Evolutionary conservation across 2,797 vertebrate genomes (phyloP).

Genomic region (Natrix natrix): DNA sequence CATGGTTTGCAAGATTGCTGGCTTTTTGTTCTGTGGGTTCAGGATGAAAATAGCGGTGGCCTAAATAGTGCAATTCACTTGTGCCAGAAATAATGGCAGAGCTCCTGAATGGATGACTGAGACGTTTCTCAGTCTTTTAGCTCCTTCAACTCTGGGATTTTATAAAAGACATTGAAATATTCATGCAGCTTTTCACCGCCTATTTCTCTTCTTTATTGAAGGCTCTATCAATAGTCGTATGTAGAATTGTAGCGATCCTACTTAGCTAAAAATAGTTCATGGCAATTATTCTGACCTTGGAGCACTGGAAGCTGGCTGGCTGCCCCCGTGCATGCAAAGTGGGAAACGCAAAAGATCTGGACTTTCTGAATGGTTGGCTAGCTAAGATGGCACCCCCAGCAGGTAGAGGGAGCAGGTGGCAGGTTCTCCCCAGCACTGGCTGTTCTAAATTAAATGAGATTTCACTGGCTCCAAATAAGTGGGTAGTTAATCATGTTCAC

Average conservation of each 20-base stretch:
- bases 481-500: conserved; percentile 51
- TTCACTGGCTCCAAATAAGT: conserved; percentile 50
- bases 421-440: conserved; percentile 36
- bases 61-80: background rate
- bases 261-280: conserved; percentile 26
- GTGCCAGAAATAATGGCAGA: background rate
- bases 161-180: conserved; percentile 23
- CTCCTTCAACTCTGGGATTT: background rate
- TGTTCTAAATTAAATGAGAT: conserved; percentile 55
- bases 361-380: fast-evolving
- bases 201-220: conserved; percentile 6
- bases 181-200: background rate
- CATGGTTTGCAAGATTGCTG: background rate
- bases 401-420: conserved; percentile 56
- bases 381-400: conserved; percentile 27
- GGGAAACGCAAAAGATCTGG: background rate
- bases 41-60: background rate
- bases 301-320: conserved; percentile 10
- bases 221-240: conserved; percentile 33
- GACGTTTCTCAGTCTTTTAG: background rate
- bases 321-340: background rate
- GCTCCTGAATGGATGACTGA: background rate
- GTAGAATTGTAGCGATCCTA: conserved; percentile 21
- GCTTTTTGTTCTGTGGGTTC: background rate
- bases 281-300: conserved; percentile 16